phyloP scores from a whole-genome alignment of 1,140 invertebrate species.

The Drosophila parvula region DNA sequence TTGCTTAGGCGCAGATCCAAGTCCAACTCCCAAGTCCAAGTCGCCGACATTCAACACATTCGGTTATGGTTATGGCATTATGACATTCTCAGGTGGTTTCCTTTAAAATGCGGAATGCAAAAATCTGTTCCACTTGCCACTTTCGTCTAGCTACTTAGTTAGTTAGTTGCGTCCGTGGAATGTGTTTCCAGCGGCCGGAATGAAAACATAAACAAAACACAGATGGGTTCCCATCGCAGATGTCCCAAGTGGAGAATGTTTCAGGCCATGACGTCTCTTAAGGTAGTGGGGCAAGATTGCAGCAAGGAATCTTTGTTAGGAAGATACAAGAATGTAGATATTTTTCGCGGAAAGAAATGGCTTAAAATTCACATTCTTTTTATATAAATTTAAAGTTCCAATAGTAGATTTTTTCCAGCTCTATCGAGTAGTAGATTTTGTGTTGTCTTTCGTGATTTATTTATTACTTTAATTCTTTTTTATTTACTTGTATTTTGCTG shows the following conservation, averaged over 20 bases:
- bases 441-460: not conserved
- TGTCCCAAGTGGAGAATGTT: constrained; percentile 18
- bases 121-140: constrained; percentile 65
- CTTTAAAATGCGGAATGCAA: constrained; percentile 50
- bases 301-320: too few species aligned
- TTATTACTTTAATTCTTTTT: not conserved
- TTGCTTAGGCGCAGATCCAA: not conserved
- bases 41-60: not conserved
- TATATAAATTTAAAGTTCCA: too few species aligned
- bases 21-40: constrained; percentile 1
- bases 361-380: too few species aligned
- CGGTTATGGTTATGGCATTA: constrained; percentile 36
- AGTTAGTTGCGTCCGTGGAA: constrained; percentile 31
- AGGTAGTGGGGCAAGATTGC: not conserved
- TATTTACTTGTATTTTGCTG: not conserved
- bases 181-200: constrained; percentile 31
- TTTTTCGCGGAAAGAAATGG: too few species aligned
- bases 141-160: constrained; percentile 21
- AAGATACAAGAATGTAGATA: too few species aligned
- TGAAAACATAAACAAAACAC: constrained; percentile 55
- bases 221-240: constrained; percentile 50
- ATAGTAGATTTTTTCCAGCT: too few species aligned
- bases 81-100: constrained; percentile 77
- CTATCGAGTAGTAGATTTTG: too few species aligned
- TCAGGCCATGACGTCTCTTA: not conserved